These are phyloP conservation scores for Carassius carassius DNA, from an alignment of 2,113 vertebrate genomes.

Conservation along the genomic window DNA sequence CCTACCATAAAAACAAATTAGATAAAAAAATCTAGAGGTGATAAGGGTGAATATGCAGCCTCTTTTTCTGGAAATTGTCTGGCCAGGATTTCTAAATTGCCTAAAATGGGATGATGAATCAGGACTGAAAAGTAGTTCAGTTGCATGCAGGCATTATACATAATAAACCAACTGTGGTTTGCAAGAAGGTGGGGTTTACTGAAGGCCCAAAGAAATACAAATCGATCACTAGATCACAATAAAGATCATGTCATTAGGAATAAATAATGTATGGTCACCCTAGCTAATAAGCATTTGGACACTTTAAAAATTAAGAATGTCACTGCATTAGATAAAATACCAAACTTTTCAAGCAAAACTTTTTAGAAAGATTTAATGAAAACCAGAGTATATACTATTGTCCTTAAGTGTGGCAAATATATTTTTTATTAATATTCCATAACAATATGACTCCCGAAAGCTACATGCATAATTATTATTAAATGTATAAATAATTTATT, in stretches of 20 bases:
- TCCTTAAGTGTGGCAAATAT: neutral
- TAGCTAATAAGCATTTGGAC: no score
- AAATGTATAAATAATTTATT: no score
- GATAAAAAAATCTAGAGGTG: neutral
- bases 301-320: no score
- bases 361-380: no score
- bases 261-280: no score
- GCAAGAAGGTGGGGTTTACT: neutral
- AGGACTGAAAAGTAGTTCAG: neutral
- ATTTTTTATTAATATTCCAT: neutral
- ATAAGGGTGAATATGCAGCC: neutral
- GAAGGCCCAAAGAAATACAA: no score
- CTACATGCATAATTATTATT: no score
- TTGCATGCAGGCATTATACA: neutral
- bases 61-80: neutral
- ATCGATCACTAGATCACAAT: no score
- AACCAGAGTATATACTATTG: neutral
- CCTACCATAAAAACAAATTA: conserved; percentile 70
- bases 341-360: no score
- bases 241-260: no score
- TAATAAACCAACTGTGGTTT: neutral
- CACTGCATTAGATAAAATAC: no score
- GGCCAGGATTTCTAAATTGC: neutral
- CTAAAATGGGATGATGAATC: neutral
- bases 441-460: neutral